Base-by-base conservation (phyloP, 2,888 invertebrate species). In the Nomada flava region DNA sequence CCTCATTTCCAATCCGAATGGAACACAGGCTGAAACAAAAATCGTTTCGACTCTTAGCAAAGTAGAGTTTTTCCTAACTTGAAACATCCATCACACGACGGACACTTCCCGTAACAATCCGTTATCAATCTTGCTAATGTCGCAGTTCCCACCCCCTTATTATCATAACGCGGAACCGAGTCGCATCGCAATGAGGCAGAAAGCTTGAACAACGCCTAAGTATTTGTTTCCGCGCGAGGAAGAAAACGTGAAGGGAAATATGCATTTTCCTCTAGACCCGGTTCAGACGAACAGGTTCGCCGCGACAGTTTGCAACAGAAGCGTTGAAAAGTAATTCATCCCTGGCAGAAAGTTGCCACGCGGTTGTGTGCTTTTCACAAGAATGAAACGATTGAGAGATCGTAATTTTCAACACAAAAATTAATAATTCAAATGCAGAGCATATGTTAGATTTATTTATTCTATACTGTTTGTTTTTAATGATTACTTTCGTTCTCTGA, bases 41-140 rank as follows among this genome's bases (percentile, higher is more conserved):
- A 81, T 74, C 26, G 52, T 52, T 11, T 23, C n/a, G 68, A 80
- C 75, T 83, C 44, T 57, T 29, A 53, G 52, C 69, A 57, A 75
- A 57, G 57, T 63, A 36, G 55, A 71, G 71, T 85, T 90, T 88
- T 73, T 83, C 83, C 76, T 65, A 13, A 69, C 76, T 78, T 65
- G 80, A 63, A 68, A 57, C 79, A 87, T 87, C 78, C 63, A 88
- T 87, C 86, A 88, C 79, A 44, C 44, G 76, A 26, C 57, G 70
- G 65, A 76, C 79, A 79, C 83, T 89, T 76, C 67, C 84, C 71
- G 62, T 80, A 87, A 89, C 86, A 88, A 87, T 89, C 86, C 85
- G 84, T 89, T 90, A 90, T 90, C 90, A 89, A 90, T 90, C 90
- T 90, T 87, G 84, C 88, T 90, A 90, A 90, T 89, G 86, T 76